Percentiles rank a stretch among this genome's conserved stretches.
These are phyloP conservation scores for Cyrtorhinus lividipennis DNA, from an alignment of 1,140 invertebrate species.

Conservation along the genomic window DNA sequence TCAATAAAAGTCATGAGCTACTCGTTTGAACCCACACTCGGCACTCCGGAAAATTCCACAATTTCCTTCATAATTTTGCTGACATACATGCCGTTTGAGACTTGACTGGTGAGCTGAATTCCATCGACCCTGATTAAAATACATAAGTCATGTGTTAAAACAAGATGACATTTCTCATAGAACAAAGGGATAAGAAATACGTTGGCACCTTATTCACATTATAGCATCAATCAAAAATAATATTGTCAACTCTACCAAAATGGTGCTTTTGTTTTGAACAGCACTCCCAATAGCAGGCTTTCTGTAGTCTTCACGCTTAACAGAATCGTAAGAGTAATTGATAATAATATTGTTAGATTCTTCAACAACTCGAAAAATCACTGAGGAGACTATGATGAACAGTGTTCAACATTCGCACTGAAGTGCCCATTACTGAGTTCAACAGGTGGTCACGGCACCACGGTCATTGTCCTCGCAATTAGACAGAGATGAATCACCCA, in stretches of 20 bases:
- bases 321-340: background rate
- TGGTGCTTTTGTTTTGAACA: background rate
- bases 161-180: background rate
- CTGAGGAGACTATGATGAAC: background rate
- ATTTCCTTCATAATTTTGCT: background rate
- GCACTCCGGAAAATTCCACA: background rate
- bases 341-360: background rate
- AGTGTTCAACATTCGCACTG: no score
- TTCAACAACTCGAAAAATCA: background rate
- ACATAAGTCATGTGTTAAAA: background rate
- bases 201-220: background rate
- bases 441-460: background rate
- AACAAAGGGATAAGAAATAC: background rate
- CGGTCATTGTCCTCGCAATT: background rate
- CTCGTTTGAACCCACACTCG: background rate
- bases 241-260: background rate
- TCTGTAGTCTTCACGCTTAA: background rate
- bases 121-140: background rate
- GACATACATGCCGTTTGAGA: slow-evolving; percentile 2
- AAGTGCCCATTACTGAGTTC: background rate
- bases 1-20: background rate
- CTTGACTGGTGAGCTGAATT: background rate
- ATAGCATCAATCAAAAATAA: background rate
- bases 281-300: background rate
- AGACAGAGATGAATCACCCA: background rate